A percentile compares a stretch with the other conserved stretches of the same genome.
Evolutionary conservation across 1,140 invertebrate genomes (phyloP).

Genomic region (Argopecten irradians): DNA sequence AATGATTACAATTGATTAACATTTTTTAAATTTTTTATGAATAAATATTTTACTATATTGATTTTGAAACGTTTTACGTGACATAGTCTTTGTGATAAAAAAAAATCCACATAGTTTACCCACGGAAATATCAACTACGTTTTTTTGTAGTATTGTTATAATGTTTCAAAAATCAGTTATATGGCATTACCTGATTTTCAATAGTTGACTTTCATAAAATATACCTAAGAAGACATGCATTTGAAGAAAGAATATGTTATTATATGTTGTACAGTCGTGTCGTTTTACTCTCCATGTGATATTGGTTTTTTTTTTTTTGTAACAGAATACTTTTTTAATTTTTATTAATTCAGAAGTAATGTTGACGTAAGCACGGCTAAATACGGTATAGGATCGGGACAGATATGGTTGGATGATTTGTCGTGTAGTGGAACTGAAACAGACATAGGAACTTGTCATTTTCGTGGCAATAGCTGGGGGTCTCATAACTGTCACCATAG

Average conservation of each 20-base stretch:
- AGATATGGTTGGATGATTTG: slow-evolving; percentile 6
- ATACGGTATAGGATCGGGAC: not conserved
- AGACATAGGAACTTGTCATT: slow-evolving; percentile 4
- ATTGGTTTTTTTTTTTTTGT: not conserved
- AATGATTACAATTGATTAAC: too few relatives aligned
- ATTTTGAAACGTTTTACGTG: too few relatives aligned
- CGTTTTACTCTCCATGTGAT: not conserved
- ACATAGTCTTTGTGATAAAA: too few relatives aligned
- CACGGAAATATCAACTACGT: too few relatives aligned
- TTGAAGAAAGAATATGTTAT: not conserved
- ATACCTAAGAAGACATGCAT: too few relatives aligned
- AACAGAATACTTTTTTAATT: not conserved
- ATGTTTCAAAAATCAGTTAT: too few relatives aligned
- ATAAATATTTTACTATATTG: too few relatives aligned
- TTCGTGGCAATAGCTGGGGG: not conserved
- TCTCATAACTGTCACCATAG: not conserved
- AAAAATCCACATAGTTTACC: too few relatives aligned
- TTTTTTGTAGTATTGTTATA: too few relatives aligned
- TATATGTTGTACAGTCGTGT: not conserved
- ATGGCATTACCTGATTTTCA: too few relatives aligned
- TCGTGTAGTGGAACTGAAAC: not conserved
- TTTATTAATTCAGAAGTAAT: not conserved
- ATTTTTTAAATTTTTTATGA: too few relatives aligned
- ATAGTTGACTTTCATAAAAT: too few relatives aligned
- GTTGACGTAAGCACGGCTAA: not conserved